These are phyloP conservation scores for Trigoniulus corallinus DNA, from an alignment of 1,140 invertebrate species.

Conservation along the genomic window DNA sequence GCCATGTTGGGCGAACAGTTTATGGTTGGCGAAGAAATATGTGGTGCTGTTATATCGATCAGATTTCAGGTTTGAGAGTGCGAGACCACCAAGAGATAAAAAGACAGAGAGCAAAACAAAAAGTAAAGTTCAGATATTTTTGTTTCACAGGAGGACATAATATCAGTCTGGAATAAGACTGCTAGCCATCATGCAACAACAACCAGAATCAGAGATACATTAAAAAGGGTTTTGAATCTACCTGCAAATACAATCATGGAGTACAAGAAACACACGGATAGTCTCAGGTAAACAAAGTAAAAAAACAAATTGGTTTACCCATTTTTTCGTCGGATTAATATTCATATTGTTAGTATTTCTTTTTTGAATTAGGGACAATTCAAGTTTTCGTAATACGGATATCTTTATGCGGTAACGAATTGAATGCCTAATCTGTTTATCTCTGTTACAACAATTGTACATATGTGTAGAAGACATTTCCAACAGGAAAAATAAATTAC, in stretches of 20 bases:
- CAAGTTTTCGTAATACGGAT: constrained; percentile 31
- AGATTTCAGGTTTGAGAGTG: constrained; percentile 54
- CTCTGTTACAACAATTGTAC: no score
- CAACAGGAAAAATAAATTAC: no score
- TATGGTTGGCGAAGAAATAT: constrained; percentile 96
- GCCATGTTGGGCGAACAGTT: constrained; percentile 98
- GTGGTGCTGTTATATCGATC: constrained; percentile 90
- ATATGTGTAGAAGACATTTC: no score
- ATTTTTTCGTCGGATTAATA: no score
- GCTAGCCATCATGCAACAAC: constrained; percentile 73
- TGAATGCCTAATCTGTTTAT: background rate
- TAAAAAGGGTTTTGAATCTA: constrained; percentile 84
- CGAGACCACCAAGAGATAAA: background rate
- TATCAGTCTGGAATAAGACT: constrained; percentile 95
- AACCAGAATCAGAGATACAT: constrained; percentile 78
- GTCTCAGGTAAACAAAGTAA: constrained; percentile 39
- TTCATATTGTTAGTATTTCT: no score
- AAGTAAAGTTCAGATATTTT: constrained; percentile 2
- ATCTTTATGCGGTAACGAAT: constrained; percentile 25
- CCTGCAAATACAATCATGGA: constrained; percentile 82
- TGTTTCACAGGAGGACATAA: constrained; percentile 73
- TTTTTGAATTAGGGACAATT: constrained; percentile 26
- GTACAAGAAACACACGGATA: constrained; percentile 86
- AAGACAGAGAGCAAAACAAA: background rate
- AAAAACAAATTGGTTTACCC: background rate